A percentile compares a stretch with the other conserved stretches of the same genome.
Evolutionary conservation across 2,113 vertebrate genomes (phyloP).

Genomic region (Sula dactylatra): DNA sequence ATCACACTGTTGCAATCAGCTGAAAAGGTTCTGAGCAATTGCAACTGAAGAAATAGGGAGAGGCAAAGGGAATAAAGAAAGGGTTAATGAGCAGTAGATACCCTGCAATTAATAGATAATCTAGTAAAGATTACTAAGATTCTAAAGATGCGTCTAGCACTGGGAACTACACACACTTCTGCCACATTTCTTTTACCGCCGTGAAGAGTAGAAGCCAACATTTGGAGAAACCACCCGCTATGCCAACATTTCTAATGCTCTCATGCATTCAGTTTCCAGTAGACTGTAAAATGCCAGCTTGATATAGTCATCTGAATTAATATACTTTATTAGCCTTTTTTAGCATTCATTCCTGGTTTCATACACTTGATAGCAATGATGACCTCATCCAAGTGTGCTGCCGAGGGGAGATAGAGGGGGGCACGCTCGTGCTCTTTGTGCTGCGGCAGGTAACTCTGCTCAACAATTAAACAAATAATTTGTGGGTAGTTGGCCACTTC

Average conservation of each 20-base stretch:
- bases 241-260: slow-evolving; percentile 46
- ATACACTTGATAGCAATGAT: background rate
- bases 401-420: background rate
- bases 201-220: slow-evolving; percentile 4
- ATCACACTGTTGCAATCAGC: background rate
- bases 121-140: background rate
- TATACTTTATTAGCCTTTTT: slow-evolving; percentile 44
- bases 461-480: background rate
- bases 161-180: background rate
- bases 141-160: background rate
- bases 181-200: background rate
- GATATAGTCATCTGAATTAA: slow-evolving; percentile 38
- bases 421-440: accelerated
- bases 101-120: background rate
- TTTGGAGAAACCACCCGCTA: slow-evolving; percentile 40
- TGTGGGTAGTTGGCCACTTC: background rate
- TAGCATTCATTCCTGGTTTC: background rate
- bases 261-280: slow-evolving; percentile 45
- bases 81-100: background rate
- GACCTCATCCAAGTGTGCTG: background rate
- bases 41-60: background rate
- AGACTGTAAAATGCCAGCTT: slow-evolving; percentile 57
- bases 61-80: background rate
- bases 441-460: background rate
- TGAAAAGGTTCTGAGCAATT: background rate